phyloP scores from a whole-genome alignment of 1,140 invertebrate species.

The Doryteuthis pealeii region DNA sequence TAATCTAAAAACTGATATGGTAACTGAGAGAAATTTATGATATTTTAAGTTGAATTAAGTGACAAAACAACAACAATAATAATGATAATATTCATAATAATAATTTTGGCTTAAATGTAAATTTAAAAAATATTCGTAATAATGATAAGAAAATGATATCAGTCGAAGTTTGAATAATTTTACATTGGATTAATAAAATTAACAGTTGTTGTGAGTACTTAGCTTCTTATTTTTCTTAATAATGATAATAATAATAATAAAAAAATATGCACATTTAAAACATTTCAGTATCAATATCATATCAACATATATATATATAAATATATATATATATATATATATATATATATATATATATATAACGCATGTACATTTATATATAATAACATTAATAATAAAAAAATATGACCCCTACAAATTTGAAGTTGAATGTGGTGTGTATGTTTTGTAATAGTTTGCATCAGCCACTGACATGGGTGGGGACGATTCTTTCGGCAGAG shows the following conservation, averaged over 20 bases:
- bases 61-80: neutral
- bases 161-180: too few species aligned
- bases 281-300: too few species aligned
- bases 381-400: too few species aligned
- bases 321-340: neutral
- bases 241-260: too few species aligned
- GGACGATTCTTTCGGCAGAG: constrained; percentile 42
- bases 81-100: neutral
- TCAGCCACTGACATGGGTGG: constrained; percentile 32
- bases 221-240: neutral
- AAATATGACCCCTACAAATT: constrained; percentile 36
- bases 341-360: neutral
- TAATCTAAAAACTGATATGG: too few species aligned
- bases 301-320: too few species aligned
- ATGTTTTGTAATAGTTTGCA: constrained; percentile 52
- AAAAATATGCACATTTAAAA: too few species aligned
- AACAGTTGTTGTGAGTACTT: neutral
- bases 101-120: neutral
- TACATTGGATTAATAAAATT: too few species aligned
- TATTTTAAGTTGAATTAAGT: too few species aligned
- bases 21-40: too few species aligned
- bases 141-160: neutral
- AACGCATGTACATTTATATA: neutral
- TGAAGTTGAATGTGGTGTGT: constrained; percentile 52
- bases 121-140: neutral